These are phyloP conservation scores for Solenodon paradoxus DNA, from an alignment of 2,113 vertebrate species.

Conservation along the genomic window DNA sequence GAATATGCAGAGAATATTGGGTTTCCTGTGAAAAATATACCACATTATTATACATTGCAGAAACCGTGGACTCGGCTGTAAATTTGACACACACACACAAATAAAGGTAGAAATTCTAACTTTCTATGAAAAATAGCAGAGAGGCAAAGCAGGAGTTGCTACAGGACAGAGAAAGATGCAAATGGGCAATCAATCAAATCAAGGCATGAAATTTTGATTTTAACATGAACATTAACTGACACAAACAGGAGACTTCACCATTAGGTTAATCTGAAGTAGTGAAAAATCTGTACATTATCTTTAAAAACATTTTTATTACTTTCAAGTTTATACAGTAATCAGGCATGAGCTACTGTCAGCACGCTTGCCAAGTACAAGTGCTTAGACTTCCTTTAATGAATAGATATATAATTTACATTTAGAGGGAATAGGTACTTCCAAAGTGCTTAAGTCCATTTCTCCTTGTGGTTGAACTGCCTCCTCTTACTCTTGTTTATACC, in stretches of 20 bases:
- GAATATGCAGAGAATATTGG: not conserved
- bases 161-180: not conserved
- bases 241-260: not conserved
- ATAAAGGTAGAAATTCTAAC: not conserved
- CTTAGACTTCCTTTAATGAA: conserved; percentile 49
- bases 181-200: not conserved
- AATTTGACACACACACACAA: not conserved
- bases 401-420: conserved; percentile 55
- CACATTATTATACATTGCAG: not conserved
- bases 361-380: conserved; percentile 58
- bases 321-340: conserved; percentile 66
- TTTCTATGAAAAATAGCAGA: conserved; percentile 1
- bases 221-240: conserved; percentile 30
- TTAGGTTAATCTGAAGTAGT: conserved; percentile 56
- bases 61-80: not conserved
- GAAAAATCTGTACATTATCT: conserved; percentile 65
- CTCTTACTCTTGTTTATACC: not conserved
- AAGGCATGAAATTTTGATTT: not conserved
- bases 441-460: conserved; percentile 50
- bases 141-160: not conserved
- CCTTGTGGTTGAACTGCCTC: not conserved
- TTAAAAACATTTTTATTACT: conserved; percentile 70
- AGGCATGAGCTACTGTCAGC: conserved; percentile 46
- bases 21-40: conserved; percentile 29
- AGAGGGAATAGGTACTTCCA: conserved; percentile 40